Base-by-base conservation (phyloP, 2,888 invertebrate genomes). In the Neria commutata region DNA sequence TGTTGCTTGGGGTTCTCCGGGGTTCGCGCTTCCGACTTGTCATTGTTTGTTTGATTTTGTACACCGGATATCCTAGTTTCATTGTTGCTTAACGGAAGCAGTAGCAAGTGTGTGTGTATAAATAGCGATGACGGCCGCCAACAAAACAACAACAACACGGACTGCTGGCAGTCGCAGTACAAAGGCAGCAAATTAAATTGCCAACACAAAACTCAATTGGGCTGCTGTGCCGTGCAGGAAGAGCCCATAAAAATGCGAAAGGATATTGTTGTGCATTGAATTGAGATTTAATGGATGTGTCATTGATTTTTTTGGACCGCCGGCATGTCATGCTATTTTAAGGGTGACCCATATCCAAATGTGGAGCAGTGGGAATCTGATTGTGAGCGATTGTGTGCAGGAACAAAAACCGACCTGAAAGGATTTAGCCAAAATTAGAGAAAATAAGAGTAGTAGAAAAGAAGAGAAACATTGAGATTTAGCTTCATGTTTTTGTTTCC, bases 11-110 rank as follows among this genome's bases (percentile, higher is more conserved):
- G n/a, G n/a, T n/a, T 21, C 26, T 50, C 33, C 33, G 52, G 42
- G 24, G 23, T 52, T 52, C 40, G 40, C 37, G 24, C 52, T 52
- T 52, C 52, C 52, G 72, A 67, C 63, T 64, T 74, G 70, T 74
- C 73, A 73, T 72, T 74, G 73, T 68, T 73, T 73, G 72, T 68
- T 73, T 67, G 74, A 74, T 75, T 73, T 73, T 74, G 70, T 75
- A 64, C 66, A 65, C 67, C 69, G 72, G 73, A 74, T 69, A 67
- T 66, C 73, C 71, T 67, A 67, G 67, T 65, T 65, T 71, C 63
- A 73, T 74, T 74, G 73, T 72, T 69, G 67, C 72, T 66, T 67
- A 71, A 61, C 67, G 64, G 33, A 47, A 58, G 1, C 51, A 54
- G 33, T 50, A 47, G 50, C 17, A 48, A 26, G 3, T 24, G 14